Conservation (phyloP, 2,888 invertebrate species). For the Heliconius aoede region DNA sequence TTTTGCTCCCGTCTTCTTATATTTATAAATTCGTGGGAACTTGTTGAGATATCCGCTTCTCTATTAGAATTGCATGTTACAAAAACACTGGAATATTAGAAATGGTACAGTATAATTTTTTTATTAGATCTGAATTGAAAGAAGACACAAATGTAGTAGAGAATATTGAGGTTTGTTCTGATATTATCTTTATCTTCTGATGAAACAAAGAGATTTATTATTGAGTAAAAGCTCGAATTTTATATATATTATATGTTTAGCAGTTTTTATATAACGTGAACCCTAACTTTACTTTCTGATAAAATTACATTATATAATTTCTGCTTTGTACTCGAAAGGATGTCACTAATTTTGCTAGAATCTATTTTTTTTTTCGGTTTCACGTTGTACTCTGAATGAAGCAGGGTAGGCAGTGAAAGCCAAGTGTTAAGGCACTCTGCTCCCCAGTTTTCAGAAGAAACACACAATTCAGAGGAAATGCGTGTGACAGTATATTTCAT, state of each 20-base stretch:
- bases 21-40: conserved; percentile 21
- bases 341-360: too few species aligned
- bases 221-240: neutral
- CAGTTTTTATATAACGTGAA: neutral
- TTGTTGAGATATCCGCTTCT: conserved; percentile 1
- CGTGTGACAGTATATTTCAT: too few species aligned
- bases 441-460: too few species aligned
- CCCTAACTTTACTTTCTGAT: neutral
- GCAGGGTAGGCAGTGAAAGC: too few species aligned
- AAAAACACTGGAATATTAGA: neutral
- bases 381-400: too few species aligned
- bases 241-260: neutral
- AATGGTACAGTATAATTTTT: neutral
- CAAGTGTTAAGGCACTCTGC: too few species aligned
- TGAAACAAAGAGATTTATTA: neutral
- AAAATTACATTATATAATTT: neutral
- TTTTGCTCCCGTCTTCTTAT: conserved; percentile 18
- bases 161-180: too few species aligned
- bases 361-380: too few species aligned
- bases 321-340: neutral
- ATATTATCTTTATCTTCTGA: neutral
- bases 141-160: too few species aligned
- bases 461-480: too few species aligned
- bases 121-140: neutral
- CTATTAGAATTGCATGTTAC: neutral